Base-by-base conservation (phyloP, 2,113 vertebrate genomes). In the Jaculus jaculus region DNA sequence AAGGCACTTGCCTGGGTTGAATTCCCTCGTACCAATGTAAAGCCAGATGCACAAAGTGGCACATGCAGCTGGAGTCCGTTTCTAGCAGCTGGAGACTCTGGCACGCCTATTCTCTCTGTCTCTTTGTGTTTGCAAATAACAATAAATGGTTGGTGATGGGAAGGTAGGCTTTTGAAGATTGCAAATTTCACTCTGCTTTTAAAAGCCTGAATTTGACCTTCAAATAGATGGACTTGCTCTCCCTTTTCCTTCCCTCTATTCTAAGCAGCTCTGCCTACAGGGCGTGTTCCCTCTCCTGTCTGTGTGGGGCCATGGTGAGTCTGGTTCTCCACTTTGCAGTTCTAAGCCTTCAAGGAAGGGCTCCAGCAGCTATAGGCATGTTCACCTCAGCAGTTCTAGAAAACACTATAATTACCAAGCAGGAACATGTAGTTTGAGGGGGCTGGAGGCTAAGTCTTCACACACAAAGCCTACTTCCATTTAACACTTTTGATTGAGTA, bases 221-320 rank as follows among this genome's bases (percentile, higher is more conserved):
- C n/a, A 7, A 9, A 4, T 0, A 60, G 5, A 0, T 16, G 3
- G 2, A 10, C 30, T 7, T 34, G 54, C 34, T 30, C 5, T 60
- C 28, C 6, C 4, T 0, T n/a, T 26, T 34, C 26, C 30, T 89
- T 89, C 68, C 58, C 28, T 42, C 3, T 28, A 23, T 17, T 20
- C 72, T 26, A 51, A 74, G 75, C 73, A 39, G 51, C 34, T 58
- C 20, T n/a, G 13, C 28, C 20, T 13, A 4, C 54, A 54, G 72
- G 54, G 60, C 28, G 16, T 21, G 1, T 0, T 16, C 74, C 7
- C 26, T 16, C 66, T 75, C 42, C 10, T 82, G 68, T 28, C n/a
- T 2, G 11, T 21, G 0, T 6, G 65, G 21, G 54, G 54, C 15
- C 54, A 12, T 54, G 54, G 18, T 0, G 8, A 82, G n/a, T 11